phyloP scores from a whole-genome alignment of 2,888 invertebrate species.

The Andrena hattorfiana region DNA sequence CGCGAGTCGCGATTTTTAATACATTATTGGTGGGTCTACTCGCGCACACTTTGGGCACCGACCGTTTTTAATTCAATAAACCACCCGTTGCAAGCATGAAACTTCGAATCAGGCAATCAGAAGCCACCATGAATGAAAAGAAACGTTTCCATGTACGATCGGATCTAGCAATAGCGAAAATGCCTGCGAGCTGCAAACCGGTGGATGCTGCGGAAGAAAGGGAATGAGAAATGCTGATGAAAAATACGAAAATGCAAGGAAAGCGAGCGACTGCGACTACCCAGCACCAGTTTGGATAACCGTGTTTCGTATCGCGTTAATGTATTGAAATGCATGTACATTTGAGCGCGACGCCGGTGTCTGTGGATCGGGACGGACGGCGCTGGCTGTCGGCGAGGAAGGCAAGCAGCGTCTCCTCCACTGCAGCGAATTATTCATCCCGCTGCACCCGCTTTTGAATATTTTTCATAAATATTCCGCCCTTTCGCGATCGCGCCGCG shows the following conservation, averaged over 20 bases:
- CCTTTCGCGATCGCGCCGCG: slow-evolving; percentile 51
- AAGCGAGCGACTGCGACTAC: slow-evolving; percentile 7
- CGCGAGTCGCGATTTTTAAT: slow-evolving; percentile 3
- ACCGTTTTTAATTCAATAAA: not conserved
- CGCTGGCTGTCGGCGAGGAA: slow-evolving; percentile 38
- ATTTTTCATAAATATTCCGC: slow-evolving; percentile 73
- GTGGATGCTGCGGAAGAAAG: not conserved
- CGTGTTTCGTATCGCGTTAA: slow-evolving; percentile 62
- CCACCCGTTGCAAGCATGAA: too few relatives aligned
- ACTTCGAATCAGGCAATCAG: not conserved
- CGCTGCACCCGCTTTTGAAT: slow-evolving; percentile 63
- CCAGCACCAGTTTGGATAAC: slow-evolving; percentile 27
- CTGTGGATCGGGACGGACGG: slow-evolving; percentile 23
- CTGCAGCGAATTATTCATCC: slow-evolving; percentile 67
- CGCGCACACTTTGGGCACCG: not conserved
- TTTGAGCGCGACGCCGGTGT: slow-evolving; percentile 46
- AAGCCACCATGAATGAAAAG: not conserved
- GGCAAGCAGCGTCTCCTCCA: slow-evolving; percentile 41
- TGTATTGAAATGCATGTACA: slow-evolving; percentile 74
- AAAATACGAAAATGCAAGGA: slow-evolving; percentile 28
- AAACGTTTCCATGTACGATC: not conserved
- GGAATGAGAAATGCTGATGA: slow-evolving; percentile 50
- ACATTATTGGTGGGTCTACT: not conserved
- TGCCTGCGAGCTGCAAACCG: not conserved
- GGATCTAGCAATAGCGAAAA: not conserved